Percentiles rank a stretch among this genome's conserved stretches.
phyloP scores from a whole-genome alignment of 2,888 invertebrate species.

The Heteromurus nitidus region DNA sequence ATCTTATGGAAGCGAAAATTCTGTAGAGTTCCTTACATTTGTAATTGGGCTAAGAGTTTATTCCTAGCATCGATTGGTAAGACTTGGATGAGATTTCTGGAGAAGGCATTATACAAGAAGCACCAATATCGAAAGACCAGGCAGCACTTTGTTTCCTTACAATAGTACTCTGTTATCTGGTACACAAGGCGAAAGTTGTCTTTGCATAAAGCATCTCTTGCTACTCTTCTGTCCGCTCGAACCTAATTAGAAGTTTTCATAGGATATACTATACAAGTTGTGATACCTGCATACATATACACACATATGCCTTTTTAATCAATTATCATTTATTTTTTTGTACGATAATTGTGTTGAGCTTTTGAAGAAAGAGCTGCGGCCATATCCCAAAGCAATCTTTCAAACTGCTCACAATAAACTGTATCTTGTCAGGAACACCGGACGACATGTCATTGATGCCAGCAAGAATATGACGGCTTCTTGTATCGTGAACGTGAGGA shows the following conservation, averaged over 20 bases:
- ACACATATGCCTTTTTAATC: too few relatives aligned
- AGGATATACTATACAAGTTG: not conserved
- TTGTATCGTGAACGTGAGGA: not conserved
- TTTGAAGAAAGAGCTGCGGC: slow-evolving; percentile 29
- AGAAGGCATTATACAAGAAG: slow-evolving; percentile 24
- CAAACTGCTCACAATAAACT: slow-evolving; percentile 33
- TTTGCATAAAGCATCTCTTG: not conserved
- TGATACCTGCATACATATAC: too few relatives aligned
- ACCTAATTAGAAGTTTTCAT: slow-evolving; percentile 3
- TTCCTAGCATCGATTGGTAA: not conserved
- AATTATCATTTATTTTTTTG: not conserved
- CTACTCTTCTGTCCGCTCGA: not conserved
- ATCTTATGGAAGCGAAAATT: too few relatives aligned
- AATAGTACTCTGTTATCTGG: not conserved
- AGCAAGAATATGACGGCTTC: slow-evolving; percentile 10
- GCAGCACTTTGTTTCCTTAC: slow-evolving; percentile 10
- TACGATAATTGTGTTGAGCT: slow-evolving; percentile 15
- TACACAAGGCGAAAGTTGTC: slow-evolving; percentile 4
- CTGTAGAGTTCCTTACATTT: slow-evolving; percentile 1
- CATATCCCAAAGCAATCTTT: slow-evolving; percentile 36
- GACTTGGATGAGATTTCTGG: slow-evolving; percentile 5
- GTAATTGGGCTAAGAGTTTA: not conserved
- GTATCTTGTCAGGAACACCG: slow-evolving; percentile 23
- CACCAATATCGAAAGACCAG: slow-evolving; percentile 31
- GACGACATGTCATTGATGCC: slow-evolving; percentile 20